Base-by-base conservation (phyloP, 2,888 invertebrate species). In the Hypolimnas misippus region DNA sequence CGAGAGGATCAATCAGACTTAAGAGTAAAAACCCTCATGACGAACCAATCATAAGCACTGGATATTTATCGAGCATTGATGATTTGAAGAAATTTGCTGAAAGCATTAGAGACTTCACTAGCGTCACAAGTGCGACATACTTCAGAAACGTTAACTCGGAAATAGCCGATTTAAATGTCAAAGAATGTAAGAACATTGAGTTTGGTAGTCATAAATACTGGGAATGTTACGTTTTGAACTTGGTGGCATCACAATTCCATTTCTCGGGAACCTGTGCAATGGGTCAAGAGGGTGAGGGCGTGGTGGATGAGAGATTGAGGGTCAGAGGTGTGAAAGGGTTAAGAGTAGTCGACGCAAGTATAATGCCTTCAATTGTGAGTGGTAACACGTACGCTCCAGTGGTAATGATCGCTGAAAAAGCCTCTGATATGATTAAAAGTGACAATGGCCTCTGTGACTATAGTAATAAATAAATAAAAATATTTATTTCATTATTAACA, bases 381-480 rank as follows among this genome's bases (percentile, higher is more conserved):
- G 94, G 94, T 0, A 94, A 94, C 71, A 93, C 93, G 0, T 93
- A 94, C 67, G 94, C 94, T 0, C 93, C 94, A 0, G 84, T 89
- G 0, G 91, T 94, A 3, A 94, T 94, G 94, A 93, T 94, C 7
- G 94, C 88, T 0, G 94, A 94, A 73, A 94, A 93, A 73, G 93
- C 93, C 0, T 81, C 93, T 0, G 94, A 94, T 74, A 80, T 94
- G 82, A 93, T 94, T 21, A 94, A 93, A 71, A 6, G 31, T 50
- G 81, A 83, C 55, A 54, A 81, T 59, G 59, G 50, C 1, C 25
- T 55, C 1, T 55, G 49, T n/a, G 25, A 49, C 2, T 2, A 25
- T 7, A 25, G 2, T 42, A 17, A 7, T 42, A n/a, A n/a, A n/a
- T n/a, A n/a, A n/a, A n/a, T n/a, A n/a, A n/a, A n/a, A n/a, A n/a